phyloP scores from a whole-genome alignment of 37 sponge, comb jelly and placozoan genomes.

The Theonella swinhoei region DNA sequence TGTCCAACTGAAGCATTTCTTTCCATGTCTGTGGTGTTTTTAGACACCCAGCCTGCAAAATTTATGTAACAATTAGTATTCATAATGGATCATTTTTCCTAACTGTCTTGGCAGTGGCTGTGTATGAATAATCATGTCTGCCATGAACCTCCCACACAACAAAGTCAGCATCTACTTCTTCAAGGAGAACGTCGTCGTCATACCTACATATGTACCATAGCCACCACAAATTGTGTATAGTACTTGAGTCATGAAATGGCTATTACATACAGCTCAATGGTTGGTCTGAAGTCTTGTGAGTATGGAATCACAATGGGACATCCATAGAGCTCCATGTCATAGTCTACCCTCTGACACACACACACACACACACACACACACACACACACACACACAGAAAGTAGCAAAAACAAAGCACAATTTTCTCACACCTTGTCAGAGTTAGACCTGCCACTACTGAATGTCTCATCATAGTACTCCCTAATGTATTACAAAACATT shows the following conservation, averaged over 20 bases:
- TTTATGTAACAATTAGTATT: not conserved
- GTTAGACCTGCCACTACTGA: constrained; percentile 18
- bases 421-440: not conserved
- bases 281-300: constrained; percentile 14
- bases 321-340: constrained; percentile 4
- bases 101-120: constrained; percentile 24
- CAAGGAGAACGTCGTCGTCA: constrained; percentile 13
- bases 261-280: constrained; percentile 17
- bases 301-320: constrained; percentile 26
- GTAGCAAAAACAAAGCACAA: not conserved
- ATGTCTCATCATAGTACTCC: constrained; percentile 8
- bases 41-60: constrained; percentile 14
- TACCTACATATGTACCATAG: constrained; percentile 5
- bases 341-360: not conserved
- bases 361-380: not conserved
- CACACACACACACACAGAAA: not conserved
- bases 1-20: constrained; percentile 1
- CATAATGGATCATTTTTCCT: too few relatives aligned
- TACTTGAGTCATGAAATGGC: not conserved
- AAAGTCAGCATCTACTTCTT: constrained; percentile 37
- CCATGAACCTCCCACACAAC: constrained; percentile 44
- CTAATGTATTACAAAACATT: not conserved
- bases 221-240: too few relatives aligned
- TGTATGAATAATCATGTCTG: constrained; percentile 19
- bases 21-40: constrained; percentile 19